Evolutionary conservation across 2,113 vertebrate genomes (phyloP), one percentile per base, ranked within the genome.

Genomic region (Halcyon malimbica): DNA sequence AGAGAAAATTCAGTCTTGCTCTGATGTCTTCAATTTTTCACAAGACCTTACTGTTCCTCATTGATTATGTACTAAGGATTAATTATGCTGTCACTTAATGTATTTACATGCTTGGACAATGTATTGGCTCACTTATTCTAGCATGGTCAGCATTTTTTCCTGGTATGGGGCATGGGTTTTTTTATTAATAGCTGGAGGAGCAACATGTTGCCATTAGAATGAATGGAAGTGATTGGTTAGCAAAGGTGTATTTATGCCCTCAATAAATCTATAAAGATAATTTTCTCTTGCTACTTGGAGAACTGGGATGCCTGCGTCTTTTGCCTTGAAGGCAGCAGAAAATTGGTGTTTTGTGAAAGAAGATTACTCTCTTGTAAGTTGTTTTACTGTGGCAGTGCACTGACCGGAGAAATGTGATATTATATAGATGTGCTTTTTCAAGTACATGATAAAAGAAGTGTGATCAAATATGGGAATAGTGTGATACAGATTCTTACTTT

Each of bases 41-140:
- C 62, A 95, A 93, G 94, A 75, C 85, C 64, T 90, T 94, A 93
- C 87, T 95, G 63, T 97, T 97, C 65, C 77, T 97, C 94, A 97
- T 96, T 97, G 97, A 97, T 96, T 97, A 96, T 89, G 69, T 97
- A 96, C n/a, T n/a, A 46, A 97, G 95, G 87, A 98, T 98, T 98
- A 98, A 98, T 98, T 97, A 96, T 95, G 56, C 93, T 98, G 97
- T 97, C 97, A 94, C 56, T 77, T 95, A 89, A 85, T 93, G 68
- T 97, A 95, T 98, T 97, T 97, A 95, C 20, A 81, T 96, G 91
- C 82, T 94, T 87, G 80, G 91, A 94, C 88, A 83, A 57, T 77
- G 82, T 90, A 95, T 96, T 93, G 86, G 89, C 83, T 97, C 54
- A 6, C 91, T 94, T 90, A 67, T 53, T 97, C 83, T 96, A 83